phyloP scores from a whole-genome alignment of 2,888 invertebrate species.

The Gandaritis pyraliata region DNA sequence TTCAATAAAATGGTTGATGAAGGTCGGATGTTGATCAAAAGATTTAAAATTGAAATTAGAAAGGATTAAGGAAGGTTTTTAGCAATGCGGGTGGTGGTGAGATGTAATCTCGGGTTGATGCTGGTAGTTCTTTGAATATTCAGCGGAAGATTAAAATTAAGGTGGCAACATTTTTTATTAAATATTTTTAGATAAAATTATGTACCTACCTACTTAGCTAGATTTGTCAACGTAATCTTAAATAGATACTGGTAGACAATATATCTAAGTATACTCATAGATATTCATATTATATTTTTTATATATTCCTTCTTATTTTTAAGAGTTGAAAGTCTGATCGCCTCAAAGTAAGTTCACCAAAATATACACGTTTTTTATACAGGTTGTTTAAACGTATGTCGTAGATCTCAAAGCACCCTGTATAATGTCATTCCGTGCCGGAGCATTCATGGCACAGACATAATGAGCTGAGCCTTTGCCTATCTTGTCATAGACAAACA shows the following conservation, averaged over 20 bases:
- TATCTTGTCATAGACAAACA: slow-evolving; percentile 42
- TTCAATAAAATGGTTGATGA: slow-evolving; percentile 74
- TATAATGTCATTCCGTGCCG: slow-evolving; percentile 56
- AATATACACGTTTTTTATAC: slow-evolving; percentile 23
- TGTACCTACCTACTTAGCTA: too few species aligned
- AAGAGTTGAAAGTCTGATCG: too few species aligned
- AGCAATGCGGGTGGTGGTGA: slow-evolving; percentile 48
- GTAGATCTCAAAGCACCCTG: slow-evolving; percentile 28
- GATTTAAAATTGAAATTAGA: slow-evolving; percentile 62
- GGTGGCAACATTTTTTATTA: background rate
- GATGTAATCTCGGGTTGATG: slow-evolving; percentile 44
- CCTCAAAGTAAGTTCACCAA: too few species aligned
- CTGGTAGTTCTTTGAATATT: slow-evolving; percentile 32
- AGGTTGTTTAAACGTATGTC: slow-evolving; percentile 36
- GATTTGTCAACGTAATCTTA: background rate
- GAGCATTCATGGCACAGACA: slow-evolving; percentile 68
- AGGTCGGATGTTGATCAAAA: slow-evolving; percentile 66
- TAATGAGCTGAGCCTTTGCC: slow-evolving; percentile 64
- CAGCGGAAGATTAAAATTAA: slow-evolving; percentile 19
- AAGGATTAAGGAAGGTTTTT: slow-evolving; percentile 52
- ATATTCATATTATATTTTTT: too few species aligned
- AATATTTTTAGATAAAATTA: background rate
- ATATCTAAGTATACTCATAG: too few species aligned
- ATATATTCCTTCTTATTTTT: too few species aligned
- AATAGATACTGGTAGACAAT: too few species aligned